A percentile compares a stretch with the other conserved stretches of the same genome.
These are phyloP conservation scores for Enoplosus armatus DNA, from an alignment of 2,797 vertebrate genomes.

Conservation along the genomic window DNA sequence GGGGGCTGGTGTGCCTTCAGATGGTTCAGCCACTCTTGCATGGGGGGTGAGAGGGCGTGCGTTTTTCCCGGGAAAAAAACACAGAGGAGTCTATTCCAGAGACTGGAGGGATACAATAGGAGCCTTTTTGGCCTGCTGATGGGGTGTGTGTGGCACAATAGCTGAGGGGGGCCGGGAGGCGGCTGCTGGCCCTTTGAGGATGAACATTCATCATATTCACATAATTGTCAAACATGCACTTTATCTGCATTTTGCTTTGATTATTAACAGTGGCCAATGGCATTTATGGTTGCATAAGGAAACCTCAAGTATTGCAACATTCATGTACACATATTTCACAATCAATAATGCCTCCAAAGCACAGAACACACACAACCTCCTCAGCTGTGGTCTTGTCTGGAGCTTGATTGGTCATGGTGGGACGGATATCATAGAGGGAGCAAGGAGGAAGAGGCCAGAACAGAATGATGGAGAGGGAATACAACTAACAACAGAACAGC, in stretches of 20 bases:
- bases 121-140: constrained; percentile 63
- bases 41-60: constrained; percentile 61
- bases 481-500: constrained; percentile 17
- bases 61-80: constrained; percentile 82
- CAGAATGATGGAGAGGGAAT: constrained; percentile 9
- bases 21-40: constrained; percentile 39
- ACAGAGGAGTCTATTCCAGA: constrained; percentile 67
- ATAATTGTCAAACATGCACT: constrained; percentile 44
- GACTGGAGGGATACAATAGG: constrained; percentile 64
- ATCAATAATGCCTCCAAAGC: constrained; percentile 19
- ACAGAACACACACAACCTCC: constrained; percentile 13
- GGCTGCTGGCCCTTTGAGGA: constrained; percentile 57
- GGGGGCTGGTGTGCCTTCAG: constrained; percentile 55
- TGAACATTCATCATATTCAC: constrained; percentile 56
- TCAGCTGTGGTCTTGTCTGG: constrained; percentile 64
- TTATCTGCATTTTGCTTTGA: constrained; percentile 32
- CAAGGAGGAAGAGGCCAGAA: neutral
- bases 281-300: neutral
- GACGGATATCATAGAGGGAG: constrained; percentile 25
- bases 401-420: constrained; percentile 60
- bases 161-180: constrained; percentile 32
- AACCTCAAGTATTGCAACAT: constrained; percentile 1
- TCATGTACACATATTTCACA: constrained; percentile 1
- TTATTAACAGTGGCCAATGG: constrained; percentile 22
- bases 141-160: constrained; percentile 58